Evolutionary conservation across 2,797 vertebrate species (phyloP).

Genomic region (Falco naumanni): DNA sequence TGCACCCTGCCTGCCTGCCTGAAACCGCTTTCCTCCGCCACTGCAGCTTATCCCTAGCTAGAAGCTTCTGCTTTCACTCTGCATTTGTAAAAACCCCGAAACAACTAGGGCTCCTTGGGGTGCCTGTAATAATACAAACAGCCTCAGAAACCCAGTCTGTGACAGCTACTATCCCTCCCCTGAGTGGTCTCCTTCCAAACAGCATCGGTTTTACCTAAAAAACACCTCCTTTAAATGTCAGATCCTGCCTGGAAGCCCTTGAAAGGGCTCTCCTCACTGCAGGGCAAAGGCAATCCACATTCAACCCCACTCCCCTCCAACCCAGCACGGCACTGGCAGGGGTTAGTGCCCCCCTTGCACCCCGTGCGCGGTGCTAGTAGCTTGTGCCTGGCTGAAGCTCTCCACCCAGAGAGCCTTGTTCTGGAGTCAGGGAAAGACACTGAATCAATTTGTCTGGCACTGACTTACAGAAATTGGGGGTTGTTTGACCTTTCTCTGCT

Average conservation of each 20-base stretch:
- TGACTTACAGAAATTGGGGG: neutral
- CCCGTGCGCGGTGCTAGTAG: neutral
- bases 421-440: neutral
- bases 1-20: neutral
- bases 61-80: neutral
- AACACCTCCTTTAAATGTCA: neutral
- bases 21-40: neutral
- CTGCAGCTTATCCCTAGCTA: accelerated
- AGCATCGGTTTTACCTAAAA: neutral
- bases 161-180: neutral
- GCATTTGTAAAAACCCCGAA: neutral
- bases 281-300: neutral
- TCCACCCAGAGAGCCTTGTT: neutral
- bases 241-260: neutral
- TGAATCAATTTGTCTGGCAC: neutral
- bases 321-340: accelerated
- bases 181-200: neutral
- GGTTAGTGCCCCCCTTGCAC: neutral
- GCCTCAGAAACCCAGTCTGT: neutral
- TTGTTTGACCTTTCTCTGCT: slow-evolving; percentile 10
- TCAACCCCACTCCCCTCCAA: neutral
- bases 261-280: neutral
- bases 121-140: neutral
- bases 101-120: neutral
- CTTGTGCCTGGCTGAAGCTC: neutral